Base-by-base conservation (phyloP, 2,888 invertebrate genomes). In the Automeris io region DNA sequence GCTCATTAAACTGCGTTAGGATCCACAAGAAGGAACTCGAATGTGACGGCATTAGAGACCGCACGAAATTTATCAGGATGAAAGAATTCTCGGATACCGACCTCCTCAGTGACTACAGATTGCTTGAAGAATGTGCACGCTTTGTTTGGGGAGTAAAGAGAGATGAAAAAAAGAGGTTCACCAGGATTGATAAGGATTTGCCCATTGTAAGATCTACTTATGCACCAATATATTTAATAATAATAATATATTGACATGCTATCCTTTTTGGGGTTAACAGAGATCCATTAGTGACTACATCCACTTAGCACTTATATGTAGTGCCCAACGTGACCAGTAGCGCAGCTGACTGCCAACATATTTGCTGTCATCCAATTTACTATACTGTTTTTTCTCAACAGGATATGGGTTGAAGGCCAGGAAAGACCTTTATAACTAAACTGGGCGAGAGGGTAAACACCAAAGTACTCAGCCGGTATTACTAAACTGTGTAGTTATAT, bases 21-120 rank as follows among this genome's bases (percentile, higher is more conserved):
- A 91, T 93, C 47, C 97, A 98, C 62, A 98, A 97, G 72, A 89
- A 89, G 42, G 93, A 94, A 61, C 71, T 93, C 0, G 81, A 91
- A 40, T 98, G 97, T 61, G 90, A 91, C 73, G 97, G 97, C 1
- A 78, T 91, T 31, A 87, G 96, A 16, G 92, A 95, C 61, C 91
- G 91, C 58, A 93, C 95, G 0, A 94, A 93, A 64, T 97, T 90
- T 68, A 89, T 96, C 35, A 89, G 92, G 0, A 55, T 94, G 18
- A 90, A 91, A 46, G 89, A 92, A 49, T 95, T 96, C 70, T 91
- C 91, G 0, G 92, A 95, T 60, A 87, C 92, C 19, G 93, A 96
- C 66, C 81, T 97, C 29, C 80, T 93, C 40, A 95, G 91, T 67
- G 96, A 96, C 82, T 96, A 95, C 71, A 89, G 92, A 54, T 79